Conservation (phyloP, 2,888 invertebrate genomes). For the Apeira syringaria region DNA sequence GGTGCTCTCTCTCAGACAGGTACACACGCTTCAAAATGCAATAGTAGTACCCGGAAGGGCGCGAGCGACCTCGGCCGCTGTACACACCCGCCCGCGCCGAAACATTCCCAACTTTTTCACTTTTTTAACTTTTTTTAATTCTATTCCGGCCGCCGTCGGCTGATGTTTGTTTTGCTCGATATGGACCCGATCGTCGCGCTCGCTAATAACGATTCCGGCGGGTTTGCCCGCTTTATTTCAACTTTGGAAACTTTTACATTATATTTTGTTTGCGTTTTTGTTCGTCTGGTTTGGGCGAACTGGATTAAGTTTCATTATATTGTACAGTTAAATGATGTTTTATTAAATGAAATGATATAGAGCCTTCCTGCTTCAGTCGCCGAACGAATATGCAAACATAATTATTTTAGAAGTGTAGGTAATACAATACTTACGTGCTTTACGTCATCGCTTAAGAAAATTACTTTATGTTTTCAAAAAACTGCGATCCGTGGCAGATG, state of each 20-base stretch:
- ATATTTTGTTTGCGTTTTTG: constrained; percentile 10
- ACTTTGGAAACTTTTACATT: constrained; percentile 17
- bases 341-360: too few species aligned
- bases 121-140: constrained; percentile 33
- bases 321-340: too few species aligned
- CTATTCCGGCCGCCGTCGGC: constrained; percentile 36
- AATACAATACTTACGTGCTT: too few species aligned
- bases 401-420: too few species aligned
- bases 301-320: too few species aligned
- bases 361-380: too few species aligned
- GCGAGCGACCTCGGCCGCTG: constrained; percentile 57
- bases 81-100: constrained; percentile 54
- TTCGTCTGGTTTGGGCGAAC: too few species aligned
- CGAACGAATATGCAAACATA: too few species aligned
- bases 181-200: constrained; percentile 26
- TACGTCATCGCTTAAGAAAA: too few species aligned
- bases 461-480: too few species aligned
- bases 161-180: constrained; percentile 38
- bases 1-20: too few species aligned
- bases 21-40: constrained; percentile 48
- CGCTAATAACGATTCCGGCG: constrained; percentile 23
- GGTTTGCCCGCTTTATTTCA: constrained; percentile 15
- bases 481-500: too few species aligned
- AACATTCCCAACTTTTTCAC: constrained; percentile 52
- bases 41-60: constrained; percentile 49